Conservation (phyloP, 2,888 invertebrate species). For the Diachrysia chrysitis region DNA sequence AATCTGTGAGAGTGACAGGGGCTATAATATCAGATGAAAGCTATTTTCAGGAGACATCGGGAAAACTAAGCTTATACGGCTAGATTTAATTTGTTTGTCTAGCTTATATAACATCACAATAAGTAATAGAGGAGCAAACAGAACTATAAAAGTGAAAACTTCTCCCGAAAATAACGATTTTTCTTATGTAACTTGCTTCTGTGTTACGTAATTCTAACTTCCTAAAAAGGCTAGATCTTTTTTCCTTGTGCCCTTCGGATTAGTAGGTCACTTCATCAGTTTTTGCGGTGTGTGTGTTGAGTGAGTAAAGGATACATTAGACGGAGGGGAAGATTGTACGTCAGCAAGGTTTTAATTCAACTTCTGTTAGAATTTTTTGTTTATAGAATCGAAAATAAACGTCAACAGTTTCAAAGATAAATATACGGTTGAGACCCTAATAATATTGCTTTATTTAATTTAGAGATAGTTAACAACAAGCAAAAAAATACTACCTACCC, state of each 20-base stretch:
- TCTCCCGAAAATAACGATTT: constrained; percentile 33
- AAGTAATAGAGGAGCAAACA: constrained; percentile 50
- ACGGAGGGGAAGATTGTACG: background rate
- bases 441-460: too few relatives aligned
- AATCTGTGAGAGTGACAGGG: constrained; percentile 52
- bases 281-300: background rate
- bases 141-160: constrained; percentile 58
- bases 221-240: constrained; percentile 11
- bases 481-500: too few relatives aligned
- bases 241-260: constrained; percentile 15
- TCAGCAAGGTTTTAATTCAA: background rate
- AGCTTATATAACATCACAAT: constrained; percentile 38
- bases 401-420: too few relatives aligned
- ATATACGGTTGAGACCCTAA: too few relatives aligned
- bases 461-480: too few relatives aligned
- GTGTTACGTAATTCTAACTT: constrained; percentile 12
- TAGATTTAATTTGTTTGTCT: constrained; percentile 55
- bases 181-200: constrained; percentile 23
- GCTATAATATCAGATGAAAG: constrained; percentile 34
- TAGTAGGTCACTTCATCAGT: constrained; percentile 11
- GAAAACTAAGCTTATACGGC: constrained; percentile 24
- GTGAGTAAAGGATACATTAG: constrained; percentile 11
- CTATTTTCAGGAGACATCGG: constrained; percentile 33
- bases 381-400: background rate
- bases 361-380: background rate